Evolutionary conservation across 2,113 vertebrate species (phyloP).

Genomic region (Eulacestoma nigropectus): DNA sequence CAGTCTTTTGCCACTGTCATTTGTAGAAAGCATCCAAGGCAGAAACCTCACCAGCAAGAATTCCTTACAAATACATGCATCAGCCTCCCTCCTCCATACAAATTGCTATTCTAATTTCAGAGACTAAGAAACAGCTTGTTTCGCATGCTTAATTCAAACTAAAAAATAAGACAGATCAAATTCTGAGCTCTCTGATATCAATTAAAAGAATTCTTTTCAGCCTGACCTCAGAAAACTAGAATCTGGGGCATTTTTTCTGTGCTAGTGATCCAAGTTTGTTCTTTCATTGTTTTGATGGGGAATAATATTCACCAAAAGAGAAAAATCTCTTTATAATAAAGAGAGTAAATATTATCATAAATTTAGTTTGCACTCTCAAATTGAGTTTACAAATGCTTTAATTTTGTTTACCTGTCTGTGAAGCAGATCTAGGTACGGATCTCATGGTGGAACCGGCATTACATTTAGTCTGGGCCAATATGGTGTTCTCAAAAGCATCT

Average conservation of each 20-base stretch:
- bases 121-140: background rate
- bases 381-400: background rate
- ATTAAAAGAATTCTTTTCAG: background rate
- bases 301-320: background rate
- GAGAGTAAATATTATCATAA: background rate
- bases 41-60: background rate
- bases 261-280: background rate
- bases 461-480: conserved; percentile 75
- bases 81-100: background rate
- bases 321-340: background rate
- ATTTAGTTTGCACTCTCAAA: background rate
- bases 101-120: background rate
- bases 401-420: conserved; percentile 84
- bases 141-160: background rate
- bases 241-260: background rate
- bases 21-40: background rate
- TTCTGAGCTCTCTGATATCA: background rate
- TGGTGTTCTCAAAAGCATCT: conserved; percentile 79
- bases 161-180: background rate
- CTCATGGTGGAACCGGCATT: conserved; percentile 63
- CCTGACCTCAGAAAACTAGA: background rate
- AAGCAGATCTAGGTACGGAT: conserved; percentile 83
- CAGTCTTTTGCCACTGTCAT: background rate
- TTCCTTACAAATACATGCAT: background rate
- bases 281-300: background rate